phyloP scores from a whole-genome alignment of 1,140 invertebrate genomes.

The Triops cancriformis region DNA sequence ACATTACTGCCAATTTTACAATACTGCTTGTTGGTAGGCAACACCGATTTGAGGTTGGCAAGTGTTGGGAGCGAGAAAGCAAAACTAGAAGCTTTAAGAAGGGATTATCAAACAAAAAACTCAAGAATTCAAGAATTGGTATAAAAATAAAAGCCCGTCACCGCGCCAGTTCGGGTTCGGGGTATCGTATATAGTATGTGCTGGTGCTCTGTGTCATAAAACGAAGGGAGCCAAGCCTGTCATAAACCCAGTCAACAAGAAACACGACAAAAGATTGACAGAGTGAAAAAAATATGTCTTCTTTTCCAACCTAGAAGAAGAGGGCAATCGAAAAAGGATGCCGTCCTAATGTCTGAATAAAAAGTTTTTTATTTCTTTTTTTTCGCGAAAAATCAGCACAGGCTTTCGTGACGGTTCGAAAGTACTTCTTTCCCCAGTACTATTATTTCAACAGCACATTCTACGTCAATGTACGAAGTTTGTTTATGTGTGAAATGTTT shows the following conservation, averaged over 20 bases:
- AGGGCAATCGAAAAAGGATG: neutral
- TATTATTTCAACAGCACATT: neutral
- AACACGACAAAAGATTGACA: slow-evolving; percentile 10
- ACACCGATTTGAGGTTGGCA: too few relatives aligned
- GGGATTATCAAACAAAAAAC: neutral
- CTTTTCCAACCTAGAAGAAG: neutral
- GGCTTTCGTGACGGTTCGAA: neutral
- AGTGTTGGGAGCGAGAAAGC: too few relatives aligned
- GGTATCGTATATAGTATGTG: neutral
- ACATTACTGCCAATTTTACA: too few relatives aligned
- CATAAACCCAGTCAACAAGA: slow-evolving; percentile 13
- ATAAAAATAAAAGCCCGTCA: neutral
- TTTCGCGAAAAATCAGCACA: neutral
- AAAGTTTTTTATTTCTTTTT: neutral
- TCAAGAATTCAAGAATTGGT: neutral
- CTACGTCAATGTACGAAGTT: neutral
- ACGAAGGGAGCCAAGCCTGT: slow-evolving; percentile 7
- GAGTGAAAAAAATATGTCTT: neutral
- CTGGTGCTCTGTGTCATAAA: neutral
- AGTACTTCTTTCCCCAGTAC: neutral
- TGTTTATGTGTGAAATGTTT: too few relatives aligned
- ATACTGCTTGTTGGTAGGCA: too few relatives aligned
- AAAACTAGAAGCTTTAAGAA: neutral
- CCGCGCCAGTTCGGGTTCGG: neutral
- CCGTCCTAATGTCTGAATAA: neutral